Base-by-base conservation (phyloP, 2,113 vertebrate species). In the Suncus etruscus region DNA sequence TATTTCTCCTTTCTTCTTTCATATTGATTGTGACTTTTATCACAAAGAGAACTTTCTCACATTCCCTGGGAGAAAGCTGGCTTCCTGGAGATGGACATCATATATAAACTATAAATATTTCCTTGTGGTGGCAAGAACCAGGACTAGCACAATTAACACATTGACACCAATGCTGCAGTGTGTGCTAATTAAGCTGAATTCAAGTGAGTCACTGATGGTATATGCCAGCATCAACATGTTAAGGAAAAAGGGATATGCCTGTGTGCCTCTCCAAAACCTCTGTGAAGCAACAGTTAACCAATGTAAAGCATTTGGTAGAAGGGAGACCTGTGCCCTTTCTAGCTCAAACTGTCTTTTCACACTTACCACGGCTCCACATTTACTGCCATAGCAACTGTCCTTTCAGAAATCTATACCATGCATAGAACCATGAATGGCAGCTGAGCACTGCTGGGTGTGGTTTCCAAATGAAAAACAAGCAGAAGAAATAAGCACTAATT, bases 31-130 rank as follows among this genome's bases (percentile, higher is more conserved):
- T 88, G 39, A 45, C 16, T 86, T 83, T 86, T 32, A 12, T 22
- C 76, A 73, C 9, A 29, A n/a, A 85, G 29, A 82, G 27, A 72
- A 68, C 22, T 88, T 83, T 65, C 66, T 78, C 68, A 66, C n/a
- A 65, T 54, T 8, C 50, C 75, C 27, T 58, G 3, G 27, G 73
- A 88, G 54, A 93, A 86, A 89, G 22, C 29, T n/a, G 48, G 11
- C 66, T 77, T 90, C 68, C 54, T 12, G 1, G 63, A 92, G 69
- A 73, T 73, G 15, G 69, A 25, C 27, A 45, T 54, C 24, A 45
- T 65, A 29, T 29, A 12, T 39, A 78, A 50, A 51, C 22, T 80
- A 5, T 61, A 27, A 95, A 89, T 31, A 48, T 80, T 29, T n/a
- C 20, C 29, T 6, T 12, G 8, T 63, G 39, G 14, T 25, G 78